Evolutionary conservation across 1,140 invertebrate genomes (phyloP).

Genomic region (Hyposmocoma kahamanoa): DNA sequence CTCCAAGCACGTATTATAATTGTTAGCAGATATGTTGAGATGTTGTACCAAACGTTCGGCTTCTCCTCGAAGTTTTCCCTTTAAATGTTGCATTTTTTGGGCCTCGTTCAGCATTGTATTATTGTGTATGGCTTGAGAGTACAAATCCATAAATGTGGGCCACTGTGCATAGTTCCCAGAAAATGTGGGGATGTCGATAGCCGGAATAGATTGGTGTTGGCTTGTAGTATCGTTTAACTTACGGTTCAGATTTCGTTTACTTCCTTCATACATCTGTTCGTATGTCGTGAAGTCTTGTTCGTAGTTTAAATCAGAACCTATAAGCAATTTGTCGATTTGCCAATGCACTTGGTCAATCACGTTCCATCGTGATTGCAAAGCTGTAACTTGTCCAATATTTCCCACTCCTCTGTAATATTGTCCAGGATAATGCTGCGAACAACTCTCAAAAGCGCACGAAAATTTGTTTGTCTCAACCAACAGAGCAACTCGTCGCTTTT

Average conservation of each 20-base stretch:
- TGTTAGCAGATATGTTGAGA: neutral
- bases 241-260: neutral
- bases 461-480: too few relatives aligned
- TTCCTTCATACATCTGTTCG: neutral
- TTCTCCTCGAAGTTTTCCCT: conserved; percentile 1
- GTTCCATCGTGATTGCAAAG: neutral
- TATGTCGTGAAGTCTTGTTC: neutral
- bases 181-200: neutral
- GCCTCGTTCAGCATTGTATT: neutral
- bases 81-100: conserved; percentile 3
- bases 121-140: neutral
- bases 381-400: too few relatives aligned
- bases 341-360: neutral
- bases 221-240: neutral
- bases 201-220: neutral
- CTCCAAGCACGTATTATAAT: conserved; percentile 4
- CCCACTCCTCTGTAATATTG: too few relatives aligned
- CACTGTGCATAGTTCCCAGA: neutral
- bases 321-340: neutral
- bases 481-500: too few relatives aligned
- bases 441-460: too few relatives aligned
- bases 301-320: neutral
- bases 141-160: conserved; percentile 3
- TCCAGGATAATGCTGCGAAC: too few relatives aligned
- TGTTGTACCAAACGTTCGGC: neutral